Conservation (phyloP, 2,888 invertebrate species). For the Gastracanthus pulcherrimus region DNA sequence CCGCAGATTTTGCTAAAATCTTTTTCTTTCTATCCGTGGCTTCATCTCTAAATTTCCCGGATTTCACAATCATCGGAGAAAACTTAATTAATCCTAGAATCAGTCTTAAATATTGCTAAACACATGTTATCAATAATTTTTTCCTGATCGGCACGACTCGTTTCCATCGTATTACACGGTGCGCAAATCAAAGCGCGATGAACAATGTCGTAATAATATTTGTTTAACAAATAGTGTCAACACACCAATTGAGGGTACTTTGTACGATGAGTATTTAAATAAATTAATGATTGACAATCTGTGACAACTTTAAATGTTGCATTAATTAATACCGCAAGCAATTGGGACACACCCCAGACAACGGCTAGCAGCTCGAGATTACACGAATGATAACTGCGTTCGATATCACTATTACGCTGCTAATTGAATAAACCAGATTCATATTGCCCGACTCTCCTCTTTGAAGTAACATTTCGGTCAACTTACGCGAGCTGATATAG, state of each 20-base stretch:
- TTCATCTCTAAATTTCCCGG: neutral
- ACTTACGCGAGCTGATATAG: slow-evolving; percentile 51
- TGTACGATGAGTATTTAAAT: neutral
- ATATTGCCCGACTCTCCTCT: neutral
- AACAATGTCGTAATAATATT: neutral
- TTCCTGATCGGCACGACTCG: neutral
- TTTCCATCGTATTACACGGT: too few species aligned
- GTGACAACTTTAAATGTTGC: neutral
- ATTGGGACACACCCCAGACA: slow-evolving; percentile 38
- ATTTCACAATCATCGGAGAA: too few species aligned
- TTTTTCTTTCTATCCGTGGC: neutral
- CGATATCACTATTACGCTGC: slow-evolving; percentile 63
- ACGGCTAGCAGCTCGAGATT: slow-evolving; percentile 66
- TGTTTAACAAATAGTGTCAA: neutral
- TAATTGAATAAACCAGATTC: slow-evolving; percentile 59
- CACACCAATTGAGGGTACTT: neutral
- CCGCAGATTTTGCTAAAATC: slow-evolving; percentile 24
- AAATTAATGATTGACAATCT: slow-evolving; percentile 1
- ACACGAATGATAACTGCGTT: slow-evolving; percentile 57
- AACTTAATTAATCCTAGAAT: neutral
- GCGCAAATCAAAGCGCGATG: neutral
- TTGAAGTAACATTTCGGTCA: slow-evolving; percentile 56
- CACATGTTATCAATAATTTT: neutral
- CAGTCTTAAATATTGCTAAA: neutral
- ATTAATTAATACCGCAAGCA: neutral